Evolutionary conservation across 2,113 vertebrate species (phyloP).

Genomic region (Microcebus ravelobensis): DNA sequence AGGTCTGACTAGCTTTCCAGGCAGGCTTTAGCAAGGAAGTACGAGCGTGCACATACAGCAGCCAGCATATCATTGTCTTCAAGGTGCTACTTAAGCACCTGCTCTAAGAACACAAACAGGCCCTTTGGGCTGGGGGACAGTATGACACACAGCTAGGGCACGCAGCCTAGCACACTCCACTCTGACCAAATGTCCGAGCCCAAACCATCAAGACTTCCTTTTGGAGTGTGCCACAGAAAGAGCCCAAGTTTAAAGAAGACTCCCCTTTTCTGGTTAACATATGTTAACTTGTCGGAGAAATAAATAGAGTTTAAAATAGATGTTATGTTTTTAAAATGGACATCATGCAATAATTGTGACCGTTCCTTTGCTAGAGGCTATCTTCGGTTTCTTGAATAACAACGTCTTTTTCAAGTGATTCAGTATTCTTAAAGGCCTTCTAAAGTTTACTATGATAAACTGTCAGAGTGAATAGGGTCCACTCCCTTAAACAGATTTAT

Average conservation of each 20-base stretch:
- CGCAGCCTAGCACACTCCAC: not conserved
- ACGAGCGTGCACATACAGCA: not conserved
- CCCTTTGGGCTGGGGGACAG: not conserved
- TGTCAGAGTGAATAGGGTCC: not conserved
- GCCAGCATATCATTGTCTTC: not conserved
- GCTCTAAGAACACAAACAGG: not conserved
- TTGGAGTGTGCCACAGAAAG: not conserved
- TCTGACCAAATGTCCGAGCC: not conserved
- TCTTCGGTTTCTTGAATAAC: not conserved
- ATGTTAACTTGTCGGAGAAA: not conserved
- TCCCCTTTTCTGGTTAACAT: not conserved
- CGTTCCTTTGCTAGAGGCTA: constrained; percentile 4
- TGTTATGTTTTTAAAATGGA: not conserved
- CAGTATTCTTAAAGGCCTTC: not conserved
- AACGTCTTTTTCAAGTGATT: constrained; percentile 3
- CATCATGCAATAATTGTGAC: not conserved
- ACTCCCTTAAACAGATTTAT: not conserved
- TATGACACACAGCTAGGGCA: not conserved
- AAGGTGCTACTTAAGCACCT: not conserved
- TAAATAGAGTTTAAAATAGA: not conserved
- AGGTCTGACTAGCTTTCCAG: not conserved
- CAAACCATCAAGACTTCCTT: not conserved
- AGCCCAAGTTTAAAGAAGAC: not conserved
- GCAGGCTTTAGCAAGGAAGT: not conserved
- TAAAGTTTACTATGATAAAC: not conserved